Base-by-base conservation (phyloP, 2,888 invertebrate genomes). In the Pollenia labialis region DNA sequence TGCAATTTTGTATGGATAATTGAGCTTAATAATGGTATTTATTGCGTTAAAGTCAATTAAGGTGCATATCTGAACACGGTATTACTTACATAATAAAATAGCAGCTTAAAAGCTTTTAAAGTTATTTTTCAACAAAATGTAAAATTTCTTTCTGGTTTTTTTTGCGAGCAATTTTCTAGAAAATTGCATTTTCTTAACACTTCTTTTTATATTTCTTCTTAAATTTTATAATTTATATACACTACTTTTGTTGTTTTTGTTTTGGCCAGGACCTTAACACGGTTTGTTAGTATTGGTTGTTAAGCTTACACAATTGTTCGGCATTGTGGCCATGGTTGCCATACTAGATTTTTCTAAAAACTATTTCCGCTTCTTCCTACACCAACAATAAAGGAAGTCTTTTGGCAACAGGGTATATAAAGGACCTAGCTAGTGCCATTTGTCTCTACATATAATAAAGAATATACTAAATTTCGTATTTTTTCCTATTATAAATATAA, bases 241-340 rank as follows among this genome's bases (percentile, higher is more conserved):
- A 64, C 1, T n/a, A 16, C 42, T 64, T 16, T 64, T 12, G 18
- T 66, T 46, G 56, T 9, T 23, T 7, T 18, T 23, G 40, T 40
- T 48, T 14, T 32, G 9, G 50, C n/a, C 32, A 32, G 68, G n/a
- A 42, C 8, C 23, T 68, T 50, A 60, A 72, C 32, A 62, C 48
- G 60, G 48, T 64, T 72, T 58, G 64, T 64, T 66, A 64, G 64
- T 62, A 72, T 66, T 52, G 42, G 48, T 68, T 42, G 46, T 66
- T 56, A 66, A 66, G 66, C 58, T 68, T 18, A 71, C 56, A 54
- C 56, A 56, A 18, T 46, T 75, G 16, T 12, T 64, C 9, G 64
- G 16, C 46, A 32, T 81, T 81, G 52, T 71, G 84, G 76, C 66
- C 87, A 81, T 85, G 79, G 88, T 85, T 87, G 87, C 87, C 87